Conservation (phyloP, 2,113 vertebrate species). For the Neotoma lepida region DNA sequence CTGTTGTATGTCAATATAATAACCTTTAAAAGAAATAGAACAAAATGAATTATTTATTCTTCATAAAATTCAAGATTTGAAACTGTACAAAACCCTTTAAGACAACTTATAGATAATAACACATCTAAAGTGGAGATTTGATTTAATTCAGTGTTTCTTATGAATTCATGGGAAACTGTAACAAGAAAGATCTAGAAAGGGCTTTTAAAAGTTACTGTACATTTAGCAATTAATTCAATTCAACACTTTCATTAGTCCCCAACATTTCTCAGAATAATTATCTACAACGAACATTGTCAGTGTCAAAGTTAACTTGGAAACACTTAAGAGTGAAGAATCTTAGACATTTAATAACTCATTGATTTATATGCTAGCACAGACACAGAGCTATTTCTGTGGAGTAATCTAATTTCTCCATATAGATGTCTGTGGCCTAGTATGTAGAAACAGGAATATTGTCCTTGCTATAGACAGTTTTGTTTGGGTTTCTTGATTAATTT, state of each 20-base stretch:
- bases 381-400: not conserved
- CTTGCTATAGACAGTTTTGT: not conserved
- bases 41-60: slow-evolving; percentile 50
- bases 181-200: not conserved
- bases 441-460: not conserved
- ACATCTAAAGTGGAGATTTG: slow-evolving; percentile 33
- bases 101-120: slow-evolving; percentile 36
- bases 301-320: not conserved
- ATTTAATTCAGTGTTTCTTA: slow-evolving; percentile 33
- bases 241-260: not conserved
- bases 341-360: slow-evolving; percentile 4
- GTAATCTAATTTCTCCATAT: slow-evolving; percentile 4
- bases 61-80: slow-evolving; percentile 53
- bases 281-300: not conserved
- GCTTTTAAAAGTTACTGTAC: not conserved
- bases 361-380: not conserved
- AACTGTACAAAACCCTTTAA: slow-evolving; percentile 42
- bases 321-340: slow-evolving; percentile 29
- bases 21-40: slow-evolving; percentile 57
- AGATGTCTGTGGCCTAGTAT: not conserved
- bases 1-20: slow-evolving; percentile 3
- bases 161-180: not conserved
- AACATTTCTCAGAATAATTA: slow-evolving; percentile 18
- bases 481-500: not conserved
- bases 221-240: not conserved